Base-by-base conservation (phyloP, 2,888 invertebrate genomes). In the Drosophila leonis region DNA sequence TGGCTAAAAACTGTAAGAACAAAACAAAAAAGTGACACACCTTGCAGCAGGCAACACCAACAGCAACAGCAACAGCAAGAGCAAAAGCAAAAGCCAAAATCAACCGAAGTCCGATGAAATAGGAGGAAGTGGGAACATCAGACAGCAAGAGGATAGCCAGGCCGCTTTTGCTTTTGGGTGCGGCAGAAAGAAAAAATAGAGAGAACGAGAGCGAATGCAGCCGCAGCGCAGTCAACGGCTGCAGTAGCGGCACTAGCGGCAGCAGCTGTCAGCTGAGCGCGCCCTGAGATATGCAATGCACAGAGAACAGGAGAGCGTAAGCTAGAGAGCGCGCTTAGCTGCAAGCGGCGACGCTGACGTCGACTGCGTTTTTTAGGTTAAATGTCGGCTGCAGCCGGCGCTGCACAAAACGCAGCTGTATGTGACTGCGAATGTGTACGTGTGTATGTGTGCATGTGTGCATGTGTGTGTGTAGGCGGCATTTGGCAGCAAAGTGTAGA, bases 21-120 rank as follows among this genome's bases (percentile, higher is more conserved):
- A 88, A 90, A 87, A 88, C 90, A 89, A 89, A 87, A 87, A 89
- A 90, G 90, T 87, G 90, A 87, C 90, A 90, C 89, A 87, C 87
- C 90, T 87, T 87, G 78, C 66, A 74, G 42, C 39, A 54, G 35
- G 39, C n/a, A 55, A 24, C 24, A 24, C 2, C 24, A 24, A 24
- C 24, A 24, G 24, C 24, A 24, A 41, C 33, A 46, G 62, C 41
- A 55, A 37, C 44, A 48, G 48, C 46, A 46, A 56, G 69, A 75
- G 62, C 65, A 59, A 35, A 52, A 59, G 52, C 41, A 51, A 29
- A 59, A 48, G 44, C 57, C 48, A 57, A 80, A 83, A 70, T 48
- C 60, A 72, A 65, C 55, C 59, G 48, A 65, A 65, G 64, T 27
- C 46, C 39, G 31, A 39, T 37, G 35, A 33, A 75, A 51, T 24